Conservation (phyloP, 2,888 invertebrate genomes). For the Pammene fasciana region DNA sequence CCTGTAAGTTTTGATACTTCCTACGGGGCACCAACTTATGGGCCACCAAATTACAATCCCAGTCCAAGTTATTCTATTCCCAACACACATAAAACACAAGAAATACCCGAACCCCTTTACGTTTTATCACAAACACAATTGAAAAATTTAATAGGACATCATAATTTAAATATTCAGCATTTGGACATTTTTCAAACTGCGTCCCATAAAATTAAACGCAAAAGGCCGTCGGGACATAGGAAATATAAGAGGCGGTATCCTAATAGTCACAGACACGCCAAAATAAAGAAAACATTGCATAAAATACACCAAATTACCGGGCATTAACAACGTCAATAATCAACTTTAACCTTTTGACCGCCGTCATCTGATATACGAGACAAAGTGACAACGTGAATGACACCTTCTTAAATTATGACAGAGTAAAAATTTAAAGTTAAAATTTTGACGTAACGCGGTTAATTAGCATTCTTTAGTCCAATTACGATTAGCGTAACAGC, state of each 20-base stretch:
- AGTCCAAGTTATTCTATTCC: constrained; percentile 44
- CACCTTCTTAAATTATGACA: too few relatives aligned
- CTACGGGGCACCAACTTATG: constrained; percentile 44
- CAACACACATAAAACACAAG: constrained; percentile 13
- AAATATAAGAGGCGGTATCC: constrained; percentile 58
- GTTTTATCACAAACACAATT: constrained; percentile 71
- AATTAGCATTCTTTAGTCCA: too few relatives aligned
- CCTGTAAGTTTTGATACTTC: constrained; percentile 31
- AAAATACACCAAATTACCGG: constrained; percentile 58
- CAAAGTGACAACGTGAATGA: too few relatives aligned
- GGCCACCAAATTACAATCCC: constrained; percentile 20
- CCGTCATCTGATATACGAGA: too few relatives aligned
- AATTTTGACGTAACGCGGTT: too few relatives aligned
- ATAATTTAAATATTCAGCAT: constrained; percentile 71
- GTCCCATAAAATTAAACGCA: constrained; percentile 50
- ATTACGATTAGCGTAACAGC: too few relatives aligned
- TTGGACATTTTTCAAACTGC: constrained; percentile 67
- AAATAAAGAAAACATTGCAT: constrained; percentile 59
- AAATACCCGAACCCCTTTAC: constrained; percentile 64
- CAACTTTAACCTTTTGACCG: too few relatives aligned
- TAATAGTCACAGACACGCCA: constrained; percentile 49
- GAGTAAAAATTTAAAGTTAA: too few relatives aligned
- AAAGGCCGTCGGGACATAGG: constrained; percentile 50
- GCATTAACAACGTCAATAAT: constrained; percentile 11
- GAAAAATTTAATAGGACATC: constrained; percentile 65